phyloP scores from a whole-genome alignment of 2,888 invertebrate species.

The Exephanes ischioxanthus region DNA sequence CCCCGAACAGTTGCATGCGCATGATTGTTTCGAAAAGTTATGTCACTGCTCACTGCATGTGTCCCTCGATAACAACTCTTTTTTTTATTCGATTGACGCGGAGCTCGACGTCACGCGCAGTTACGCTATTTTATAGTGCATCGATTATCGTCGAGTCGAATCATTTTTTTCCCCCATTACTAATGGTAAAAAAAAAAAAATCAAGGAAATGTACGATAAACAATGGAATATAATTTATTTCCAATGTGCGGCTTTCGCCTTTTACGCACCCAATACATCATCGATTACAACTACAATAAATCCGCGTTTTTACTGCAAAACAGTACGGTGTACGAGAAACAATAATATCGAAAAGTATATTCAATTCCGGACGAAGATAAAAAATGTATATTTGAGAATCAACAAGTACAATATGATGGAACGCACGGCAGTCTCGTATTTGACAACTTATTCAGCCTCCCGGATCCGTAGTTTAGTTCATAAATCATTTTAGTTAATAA shows the following conservation, averaged over 20 bases:
- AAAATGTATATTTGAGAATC: neutral
- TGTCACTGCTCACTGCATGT: constrained; percentile 29
- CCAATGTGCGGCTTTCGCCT: no score
- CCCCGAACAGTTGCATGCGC: constrained; percentile 32
- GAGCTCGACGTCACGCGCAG: constrained; percentile 22
- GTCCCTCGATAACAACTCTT: neutral
- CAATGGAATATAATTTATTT: no score
- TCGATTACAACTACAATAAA: no score
- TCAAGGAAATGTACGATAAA: neutral
- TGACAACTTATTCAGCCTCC: neutral
- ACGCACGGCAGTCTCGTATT: neutral
- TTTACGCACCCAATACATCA: no score
- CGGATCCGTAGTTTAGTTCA: constrained; percentile 23
- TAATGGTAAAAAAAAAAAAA: neutral
- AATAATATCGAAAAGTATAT: no score
- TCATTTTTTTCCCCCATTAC: neutral
- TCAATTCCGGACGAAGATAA: no score
- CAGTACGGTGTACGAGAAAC: no score
- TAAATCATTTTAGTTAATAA: constrained; percentile 48
- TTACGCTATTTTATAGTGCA: constrained; percentile 14
- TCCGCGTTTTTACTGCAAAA: no score
- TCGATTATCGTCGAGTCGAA: neutral
- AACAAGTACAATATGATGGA: neutral
- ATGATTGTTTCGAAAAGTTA: constrained; percentile 38
- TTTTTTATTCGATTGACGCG: neutral